Conservation (phyloP, 1,140 invertebrate species). For the Nixonia krombeini region DNA sequence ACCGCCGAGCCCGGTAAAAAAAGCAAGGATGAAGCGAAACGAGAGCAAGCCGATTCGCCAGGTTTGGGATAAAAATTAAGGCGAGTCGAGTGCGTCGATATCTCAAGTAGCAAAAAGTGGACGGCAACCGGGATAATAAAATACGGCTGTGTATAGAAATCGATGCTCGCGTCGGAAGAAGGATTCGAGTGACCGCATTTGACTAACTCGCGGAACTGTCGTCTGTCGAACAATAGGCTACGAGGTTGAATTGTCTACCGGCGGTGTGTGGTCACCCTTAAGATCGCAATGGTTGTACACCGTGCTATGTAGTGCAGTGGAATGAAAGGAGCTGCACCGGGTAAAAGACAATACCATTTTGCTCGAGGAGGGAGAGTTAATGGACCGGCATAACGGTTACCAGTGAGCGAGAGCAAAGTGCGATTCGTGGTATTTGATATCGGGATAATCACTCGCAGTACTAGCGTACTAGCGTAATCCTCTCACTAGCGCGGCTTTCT, state of each 20-base stretch:
- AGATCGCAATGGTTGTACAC: conserved; percentile 30
- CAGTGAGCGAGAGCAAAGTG: conserved; percentile 63
- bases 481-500: conserved; percentile 61
- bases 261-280: conserved; percentile 46
- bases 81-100: too few relatives aligned
- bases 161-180: too few relatives aligned
- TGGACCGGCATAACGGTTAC: conserved; percentile 57
- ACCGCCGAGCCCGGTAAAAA: too few relatives aligned
- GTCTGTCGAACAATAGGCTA: conserved; percentile 39
- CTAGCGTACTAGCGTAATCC: conserved; percentile 50
- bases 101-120: too few relatives aligned
- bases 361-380: conserved; percentile 54
- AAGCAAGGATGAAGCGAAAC: too few relatives aligned
- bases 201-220: background rate
- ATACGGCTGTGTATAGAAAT: too few relatives aligned
- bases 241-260: conserved; percentile 22
- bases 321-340: conserved; percentile 49
- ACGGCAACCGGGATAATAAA: too few relatives aligned
- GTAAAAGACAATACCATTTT: conserved; percentile 69
- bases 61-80: too few relatives aligned
- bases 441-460: conserved; percentile 66
- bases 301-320: conserved; percentile 43
- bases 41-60: too few relatives aligned
- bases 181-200: background rate
- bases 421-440: conserved; percentile 72